Percentiles rank a stretch among this genome's conserved stretches.
Conservation (phyloP, 2,797 vertebrate genomes). For the Nannoperca australis region DNA sequence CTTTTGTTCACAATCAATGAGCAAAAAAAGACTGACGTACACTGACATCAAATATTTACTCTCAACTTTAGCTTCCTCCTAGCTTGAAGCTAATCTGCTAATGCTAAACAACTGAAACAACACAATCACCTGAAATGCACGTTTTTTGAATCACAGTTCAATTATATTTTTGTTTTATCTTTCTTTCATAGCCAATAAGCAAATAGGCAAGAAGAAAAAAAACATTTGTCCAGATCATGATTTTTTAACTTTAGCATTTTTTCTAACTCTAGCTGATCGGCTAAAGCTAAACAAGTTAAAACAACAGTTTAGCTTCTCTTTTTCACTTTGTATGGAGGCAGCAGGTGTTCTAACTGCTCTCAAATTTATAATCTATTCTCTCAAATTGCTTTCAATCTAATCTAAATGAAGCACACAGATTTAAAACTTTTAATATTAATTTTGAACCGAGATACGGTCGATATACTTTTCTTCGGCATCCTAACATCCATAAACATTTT, state of each 20-base stretch:
- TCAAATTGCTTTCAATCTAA: neutral
- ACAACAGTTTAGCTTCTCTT: neutral
- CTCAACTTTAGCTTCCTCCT: neutral
- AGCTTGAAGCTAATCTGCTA: neutral
- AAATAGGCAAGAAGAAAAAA: neutral
- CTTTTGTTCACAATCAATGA: neutral
- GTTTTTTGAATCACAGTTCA: neutral
- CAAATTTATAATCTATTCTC: too few relatives aligned
- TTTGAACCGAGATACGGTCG: neutral
- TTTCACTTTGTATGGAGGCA: too few relatives aligned
- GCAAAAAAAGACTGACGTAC: too few relatives aligned
- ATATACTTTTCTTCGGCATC: neutral
- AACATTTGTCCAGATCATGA: neutral
- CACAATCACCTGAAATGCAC: neutral
- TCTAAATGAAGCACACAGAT: neutral
- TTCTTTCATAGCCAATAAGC: neutral
- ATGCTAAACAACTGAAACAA: neutral
- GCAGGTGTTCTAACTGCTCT: neutral
- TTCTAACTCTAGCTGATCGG: neutral
- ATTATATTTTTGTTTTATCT: neutral
- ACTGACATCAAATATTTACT: neutral
- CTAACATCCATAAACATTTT: neutral
- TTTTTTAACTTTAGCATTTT: neutral
- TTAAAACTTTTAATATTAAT: neutral
- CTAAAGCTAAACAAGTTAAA: constrained; percentile 16